phyloP scores from a whole-genome alignment of 2,888 invertebrate genomes.

The Agonopterix heracliana region DNA sequence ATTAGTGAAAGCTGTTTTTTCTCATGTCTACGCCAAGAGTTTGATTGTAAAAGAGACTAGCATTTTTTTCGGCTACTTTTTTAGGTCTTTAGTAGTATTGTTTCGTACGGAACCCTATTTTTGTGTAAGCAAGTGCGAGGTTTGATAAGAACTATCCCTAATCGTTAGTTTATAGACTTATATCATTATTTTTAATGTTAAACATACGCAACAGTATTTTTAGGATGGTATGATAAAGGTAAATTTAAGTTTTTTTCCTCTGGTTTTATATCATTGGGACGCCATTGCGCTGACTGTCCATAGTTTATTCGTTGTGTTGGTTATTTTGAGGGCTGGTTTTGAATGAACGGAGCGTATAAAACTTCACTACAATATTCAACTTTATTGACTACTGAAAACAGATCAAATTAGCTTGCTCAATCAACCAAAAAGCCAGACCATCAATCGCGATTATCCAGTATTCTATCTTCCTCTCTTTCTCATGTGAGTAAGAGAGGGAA shows the following conservation, averaged over 20 bases:
- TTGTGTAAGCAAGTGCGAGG: background rate
- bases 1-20: background rate
- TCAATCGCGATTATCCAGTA: no score
- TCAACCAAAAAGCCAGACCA: no score
- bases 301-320: background rate
- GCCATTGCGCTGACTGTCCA: constrained; percentile 34
- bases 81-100: background rate
- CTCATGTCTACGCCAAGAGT: background rate
- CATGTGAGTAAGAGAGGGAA: no score
- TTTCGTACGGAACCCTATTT: constrained; percentile 9
- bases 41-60: background rate
- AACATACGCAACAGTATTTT: constrained; percentile 73
- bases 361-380: no score
- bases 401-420: no score
- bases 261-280: constrained; percentile 28
- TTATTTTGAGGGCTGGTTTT: background rate
- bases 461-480: no score
- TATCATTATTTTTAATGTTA: constrained; percentile 74
- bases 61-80: background rate
- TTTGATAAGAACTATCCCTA: background rate
- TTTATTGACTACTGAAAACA: no score
- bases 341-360: no score
- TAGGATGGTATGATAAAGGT: constrained; percentile 54
- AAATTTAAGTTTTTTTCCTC: constrained; percentile 59
- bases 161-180: constrained; percentile 7